Conservation (phyloP, 2,797 vertebrate species). For the Toxotes lorentzi region DNA sequence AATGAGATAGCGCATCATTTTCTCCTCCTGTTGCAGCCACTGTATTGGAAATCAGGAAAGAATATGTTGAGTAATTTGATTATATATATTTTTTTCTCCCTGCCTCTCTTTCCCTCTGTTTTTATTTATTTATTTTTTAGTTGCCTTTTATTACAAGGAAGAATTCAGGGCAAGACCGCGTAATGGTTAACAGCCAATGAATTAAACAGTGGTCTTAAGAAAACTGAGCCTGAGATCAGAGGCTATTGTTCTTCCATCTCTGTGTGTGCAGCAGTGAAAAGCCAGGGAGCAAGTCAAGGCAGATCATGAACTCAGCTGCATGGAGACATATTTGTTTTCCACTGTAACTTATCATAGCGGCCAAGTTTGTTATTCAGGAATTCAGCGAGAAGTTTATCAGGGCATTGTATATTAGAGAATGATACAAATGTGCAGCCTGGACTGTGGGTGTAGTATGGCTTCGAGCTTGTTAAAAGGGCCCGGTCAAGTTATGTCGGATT, state of each 20-base stretch:
- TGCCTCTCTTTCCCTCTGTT: not conserved
- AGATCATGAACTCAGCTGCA: constrained; percentile 55
- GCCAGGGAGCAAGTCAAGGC: constrained; percentile 55
- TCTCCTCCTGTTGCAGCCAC: constrained; percentile 43
- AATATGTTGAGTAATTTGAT: constrained; percentile 70
- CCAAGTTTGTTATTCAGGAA: constrained; percentile 66
- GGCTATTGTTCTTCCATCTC: constrained; percentile 53
- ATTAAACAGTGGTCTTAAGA: constrained; percentile 43
- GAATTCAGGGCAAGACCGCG: constrained; percentile 50
- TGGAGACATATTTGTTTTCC: constrained; percentile 68
- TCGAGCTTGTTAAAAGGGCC: constrained; percentile 83
- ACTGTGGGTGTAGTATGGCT: constrained; percentile 66
- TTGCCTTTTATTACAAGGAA: constrained; percentile 46
- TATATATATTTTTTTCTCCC: constrained; percentile 41
- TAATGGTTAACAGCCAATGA: constrained; percentile 43
- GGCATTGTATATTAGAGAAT: constrained; percentile 66
- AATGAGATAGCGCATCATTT: constrained; percentile 70
- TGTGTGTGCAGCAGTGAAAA: constrained; percentile 39
- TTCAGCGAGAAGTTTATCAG: constrained; percentile 55
- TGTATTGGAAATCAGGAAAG: constrained; percentile 64
- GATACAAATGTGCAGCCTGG: constrained; percentile 72
- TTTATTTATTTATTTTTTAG: constrained; percentile 22
- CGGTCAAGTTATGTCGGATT: constrained; percentile 84
- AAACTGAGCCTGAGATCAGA: constrained; percentile 56
- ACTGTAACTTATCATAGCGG: constrained; percentile 39